These are phyloP conservation scores for Zonotrichia leucophrys DNA, from an alignment of 2,113 vertebrate species.

Conservation along the genomic window DNA sequence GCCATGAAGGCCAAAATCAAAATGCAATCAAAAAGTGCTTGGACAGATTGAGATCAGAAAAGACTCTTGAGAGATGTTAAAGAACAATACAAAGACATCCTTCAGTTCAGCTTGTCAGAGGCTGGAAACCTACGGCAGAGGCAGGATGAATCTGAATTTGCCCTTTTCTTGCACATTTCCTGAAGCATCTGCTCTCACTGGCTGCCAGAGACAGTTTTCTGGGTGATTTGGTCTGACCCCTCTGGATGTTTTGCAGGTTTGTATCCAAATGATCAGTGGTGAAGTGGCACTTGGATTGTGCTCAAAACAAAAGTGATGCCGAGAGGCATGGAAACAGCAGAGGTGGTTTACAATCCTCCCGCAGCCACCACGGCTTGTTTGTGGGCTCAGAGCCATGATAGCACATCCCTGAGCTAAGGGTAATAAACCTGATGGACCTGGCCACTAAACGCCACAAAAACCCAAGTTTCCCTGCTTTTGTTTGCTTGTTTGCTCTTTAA, in stretches of 20 bases:
- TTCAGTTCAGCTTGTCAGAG: neutral
- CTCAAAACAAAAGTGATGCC: neutral
- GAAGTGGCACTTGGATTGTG: neutral
- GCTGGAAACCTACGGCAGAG: neutral
- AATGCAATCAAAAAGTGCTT: neutral
- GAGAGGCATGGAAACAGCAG: neutral
- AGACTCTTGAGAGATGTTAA: neutral
- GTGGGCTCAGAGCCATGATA: neutral
- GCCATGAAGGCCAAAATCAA: neutral
- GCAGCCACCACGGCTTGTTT: neutral
- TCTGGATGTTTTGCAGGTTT: slow-evolving; percentile 9
- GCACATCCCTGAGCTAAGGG: neutral
- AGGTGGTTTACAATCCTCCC: neutral
- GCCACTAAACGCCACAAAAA: neutral
- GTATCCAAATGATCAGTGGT: slow-evolving; percentile 5
- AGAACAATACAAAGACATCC: neutral
- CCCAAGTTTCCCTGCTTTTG: neutral
- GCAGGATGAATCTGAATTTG: slow-evolving; percentile 6
- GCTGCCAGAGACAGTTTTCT: slow-evolving; percentile 3
- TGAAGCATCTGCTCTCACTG: neutral
- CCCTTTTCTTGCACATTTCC: neutral
- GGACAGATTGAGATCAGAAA: slow-evolving; percentile 11
- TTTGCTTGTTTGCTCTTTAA: neutral
- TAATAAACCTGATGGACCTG: neutral
- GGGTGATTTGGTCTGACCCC: neutral